Evolutionary conservation across 2,888 invertebrate species (phyloP).

Genomic region (Leucophora obtusa): DNA sequence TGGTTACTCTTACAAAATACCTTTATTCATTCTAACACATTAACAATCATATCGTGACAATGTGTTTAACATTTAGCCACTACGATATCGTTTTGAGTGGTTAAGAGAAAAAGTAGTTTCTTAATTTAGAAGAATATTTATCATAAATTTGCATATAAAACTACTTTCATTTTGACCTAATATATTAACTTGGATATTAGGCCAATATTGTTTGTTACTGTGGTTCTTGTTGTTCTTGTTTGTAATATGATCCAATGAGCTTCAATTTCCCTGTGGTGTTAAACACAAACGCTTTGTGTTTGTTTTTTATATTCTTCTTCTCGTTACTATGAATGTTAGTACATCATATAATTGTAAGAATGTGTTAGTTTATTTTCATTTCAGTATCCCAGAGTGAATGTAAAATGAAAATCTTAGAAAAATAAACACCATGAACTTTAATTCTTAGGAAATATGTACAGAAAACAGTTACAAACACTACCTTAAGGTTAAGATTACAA

Average conservation of each 20-base stretch:
- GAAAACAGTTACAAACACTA: slow-evolving; percentile 46
- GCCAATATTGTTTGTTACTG: slow-evolving; percentile 35
- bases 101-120: neutral
- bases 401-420: slow-evolving; percentile 22
- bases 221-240: slow-evolving; percentile 27
- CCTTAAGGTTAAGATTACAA: slow-evolving; percentile 79
- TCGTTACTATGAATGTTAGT: neutral
- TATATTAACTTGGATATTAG: slow-evolving; percentile 1
- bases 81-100: slow-evolving; percentile 6
- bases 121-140: too few relatives aligned
- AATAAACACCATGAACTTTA: slow-evolving; percentile 43
- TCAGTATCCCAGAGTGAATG: slow-evolving; percentile 37
- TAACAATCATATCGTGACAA: slow-evolving; percentile 55
- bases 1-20: slow-evolving; percentile 43
- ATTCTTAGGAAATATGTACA: slow-evolving; percentile 35
- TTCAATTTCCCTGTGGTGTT: slow-evolving; percentile 60
- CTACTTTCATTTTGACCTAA: neutral
- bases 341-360: slow-evolving; percentile 15
- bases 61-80: slow-evolving; percentile 42
- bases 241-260: slow-evolving; percentile 54
- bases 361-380: slow-evolving; percentile 14
- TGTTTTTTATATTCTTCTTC: neutral
- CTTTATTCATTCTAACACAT: slow-evolving; percentile 20
- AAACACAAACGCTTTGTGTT: slow-evolving; percentile 47
- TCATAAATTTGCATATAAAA: too few relatives aligned